Conservation (phyloP, 30 jellyfish, hydroid and myxozoan species). For the Aurelia sp. region DNA sequence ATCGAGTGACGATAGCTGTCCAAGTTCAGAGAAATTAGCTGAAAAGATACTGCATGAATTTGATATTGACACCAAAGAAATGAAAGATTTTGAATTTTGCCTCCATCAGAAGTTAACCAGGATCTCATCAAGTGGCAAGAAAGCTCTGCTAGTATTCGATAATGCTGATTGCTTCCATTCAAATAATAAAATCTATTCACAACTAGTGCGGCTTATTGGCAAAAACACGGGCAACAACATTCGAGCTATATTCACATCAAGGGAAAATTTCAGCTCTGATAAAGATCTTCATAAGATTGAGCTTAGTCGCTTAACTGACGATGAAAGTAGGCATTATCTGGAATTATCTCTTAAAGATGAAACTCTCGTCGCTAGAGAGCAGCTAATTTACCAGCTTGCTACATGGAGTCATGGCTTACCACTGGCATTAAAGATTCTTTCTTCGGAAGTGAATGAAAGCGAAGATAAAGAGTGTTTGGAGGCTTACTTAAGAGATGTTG, state of each 20-base stretch:
- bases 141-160: constrained; percentile 27
- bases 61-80: constrained; percentile 9
- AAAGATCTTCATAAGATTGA: no score
- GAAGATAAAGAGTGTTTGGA: not conserved
- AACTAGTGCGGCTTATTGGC: not conserved
- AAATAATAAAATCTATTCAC: not conserved
- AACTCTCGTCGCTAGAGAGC: not conserved
- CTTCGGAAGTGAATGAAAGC: constrained; percentile 8
- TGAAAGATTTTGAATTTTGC: not conserved
- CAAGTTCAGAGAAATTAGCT: not conserved
- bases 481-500: constrained; percentile 9
- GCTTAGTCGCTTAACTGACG: not conserved
- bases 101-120: not conserved
- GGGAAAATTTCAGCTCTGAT: no score
- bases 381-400: not conserved
- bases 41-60: constrained; percentile 16
- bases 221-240: not conserved
- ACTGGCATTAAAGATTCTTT: constrained; percentile 1
- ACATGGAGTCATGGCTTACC: constrained; percentile 16
- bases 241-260: constrained; percentile 1
- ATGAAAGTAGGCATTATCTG: not conserved
- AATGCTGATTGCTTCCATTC: constrained; percentile 33
- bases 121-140: constrained; percentile 8
- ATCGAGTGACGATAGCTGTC: not conserved
- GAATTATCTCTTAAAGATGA: not conserved